Base-by-base conservation (phyloP, 2,797 vertebrate genomes). In the Sebastes flavidus region DNA sequence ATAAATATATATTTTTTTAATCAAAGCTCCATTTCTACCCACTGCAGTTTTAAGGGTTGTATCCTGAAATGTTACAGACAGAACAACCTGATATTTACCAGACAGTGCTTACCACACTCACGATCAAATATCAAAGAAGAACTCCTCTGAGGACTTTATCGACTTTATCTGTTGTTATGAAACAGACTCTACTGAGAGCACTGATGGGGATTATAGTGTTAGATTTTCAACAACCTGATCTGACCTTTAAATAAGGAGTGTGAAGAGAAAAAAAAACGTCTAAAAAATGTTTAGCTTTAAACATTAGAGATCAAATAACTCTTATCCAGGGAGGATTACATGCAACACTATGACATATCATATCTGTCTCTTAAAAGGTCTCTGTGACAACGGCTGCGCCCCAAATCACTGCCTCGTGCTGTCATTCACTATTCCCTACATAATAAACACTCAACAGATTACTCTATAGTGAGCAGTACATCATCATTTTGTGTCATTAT, bases 231-330 rank as follows among this genome's bases (percentile, higher is more conserved):
- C 32, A 63, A 12, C 32, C 22, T 38, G 14, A 55, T 56, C 24
- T 70, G 59, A 70, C 75, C 46, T 77, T 77, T 62, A 55, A 77
- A 69, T 24, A 25, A 27, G 24, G 46, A 24, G 34, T 27, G 16
- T 38, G 18, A 49, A 42, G 13, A 52, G 3, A 11, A 2, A 46
- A 56, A 38, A 10, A 58, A 20, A 56, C 0, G 25, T 46, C 13
- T 12, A 25, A n/a, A 58, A 67, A 25, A 3, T 16, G 27, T 4
- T 30, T 30, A 12, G 1, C 65, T 52, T n/a, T 4, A 67, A 52
- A 30, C 18, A n/a, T 36, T 32, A 20, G 2, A 58, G 18, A 65
- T 58, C 6, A 8, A 27, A 55, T 30, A 5, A 11, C 27, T 12
- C 3, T 58, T 14, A 42, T 66, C 73, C 20, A 36, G 6, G 7